These are phyloP conservation scores for Drosophila dives DNA, from an alignment of 2,888 invertebrate genomes.

Conservation along the genomic window DNA sequence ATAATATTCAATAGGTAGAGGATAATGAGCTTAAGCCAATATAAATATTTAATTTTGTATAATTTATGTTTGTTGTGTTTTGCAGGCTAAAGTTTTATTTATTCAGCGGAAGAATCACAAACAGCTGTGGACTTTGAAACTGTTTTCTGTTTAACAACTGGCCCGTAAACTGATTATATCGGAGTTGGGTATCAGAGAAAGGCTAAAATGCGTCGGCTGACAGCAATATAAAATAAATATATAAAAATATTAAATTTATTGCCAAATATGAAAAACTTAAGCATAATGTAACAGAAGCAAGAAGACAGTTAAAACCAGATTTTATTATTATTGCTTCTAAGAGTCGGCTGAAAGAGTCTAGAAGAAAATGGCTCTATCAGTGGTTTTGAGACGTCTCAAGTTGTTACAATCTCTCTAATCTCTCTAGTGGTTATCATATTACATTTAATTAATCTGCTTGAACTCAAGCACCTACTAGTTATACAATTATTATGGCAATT, in stretches of 20 bases:
- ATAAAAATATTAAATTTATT: neutral
- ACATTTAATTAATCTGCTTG: slow-evolving; percentile 9
- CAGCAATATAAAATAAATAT: neutral
- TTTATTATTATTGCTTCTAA: neutral
- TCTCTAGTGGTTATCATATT: neutral
- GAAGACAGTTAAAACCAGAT: neutral
- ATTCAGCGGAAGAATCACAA: neutral
- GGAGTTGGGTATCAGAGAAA: neutral
- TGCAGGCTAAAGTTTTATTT: neutral
- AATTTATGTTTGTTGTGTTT: neutral
- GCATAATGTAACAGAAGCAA: neutral
- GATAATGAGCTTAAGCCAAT: neutral
- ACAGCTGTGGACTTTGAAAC: neutral
- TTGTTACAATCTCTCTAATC: neutral
- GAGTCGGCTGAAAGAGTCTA: neutral
- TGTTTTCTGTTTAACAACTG: neutral
- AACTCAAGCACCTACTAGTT: slow-evolving; percentile 10
- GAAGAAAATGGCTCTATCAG: neutral
- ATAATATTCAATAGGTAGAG: neutral
- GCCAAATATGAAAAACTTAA: neutral
- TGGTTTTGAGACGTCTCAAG: neutral
- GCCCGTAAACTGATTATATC: neutral
- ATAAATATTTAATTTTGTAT: neutral
- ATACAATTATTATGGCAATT: neutral
- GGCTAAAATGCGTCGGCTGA: neutral